Evolutionary conservation across 2,888 invertebrate species (phyloP).

Genomic region (Drosophila algonquin): DNA sequence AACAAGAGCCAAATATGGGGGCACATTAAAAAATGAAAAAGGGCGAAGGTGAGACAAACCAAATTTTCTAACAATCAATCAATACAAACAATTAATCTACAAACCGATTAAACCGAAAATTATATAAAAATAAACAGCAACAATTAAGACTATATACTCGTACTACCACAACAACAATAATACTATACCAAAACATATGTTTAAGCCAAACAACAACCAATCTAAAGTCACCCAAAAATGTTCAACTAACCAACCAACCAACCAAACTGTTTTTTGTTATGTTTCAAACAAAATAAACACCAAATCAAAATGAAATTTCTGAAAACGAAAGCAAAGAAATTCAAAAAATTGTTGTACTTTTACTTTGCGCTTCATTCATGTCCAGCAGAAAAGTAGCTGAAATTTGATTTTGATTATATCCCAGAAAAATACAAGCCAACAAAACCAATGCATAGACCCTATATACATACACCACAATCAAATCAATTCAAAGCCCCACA

Average conservation of each 20-base stretch:
- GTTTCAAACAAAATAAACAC: conserved; percentile 77
- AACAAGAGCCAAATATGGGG: conserved; percentile 99
- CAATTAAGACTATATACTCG: conserved; percentile 37
- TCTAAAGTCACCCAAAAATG: conserved; percentile 46
- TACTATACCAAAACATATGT: conserved; percentile 58
- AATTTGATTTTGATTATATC: conserved; percentile 82
- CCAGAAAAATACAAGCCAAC: conserved; percentile 31
- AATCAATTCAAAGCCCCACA: conserved; percentile 53
- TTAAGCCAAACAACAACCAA: conserved; percentile 67
- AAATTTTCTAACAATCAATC: conserved; percentile 75
- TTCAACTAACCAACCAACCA: conserved; percentile 59
- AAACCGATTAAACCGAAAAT: conserved; percentile 56
- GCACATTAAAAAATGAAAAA: conserved; percentile 99
- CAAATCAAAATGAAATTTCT: conserved; percentile 83
- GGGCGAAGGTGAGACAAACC: conserved; percentile 97
- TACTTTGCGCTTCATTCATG: conserved; percentile 77
- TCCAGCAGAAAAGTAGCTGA: conserved; percentile 65
- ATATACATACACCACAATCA: conserved; percentile 37
- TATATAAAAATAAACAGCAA: conserved; percentile 62
- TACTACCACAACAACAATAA: conserved; percentile 51
- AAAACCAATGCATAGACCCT: conserved; percentile 4
- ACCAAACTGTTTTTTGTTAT: conserved; percentile 43
- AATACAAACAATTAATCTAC: conserved; percentile 65
- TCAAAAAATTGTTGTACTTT: conserved; percentile 57
- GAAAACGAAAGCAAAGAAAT: conserved; percentile 29